Evolutionary conservation across 2,113 vertebrate genomes (phyloP).

Genomic region (Pipra filicauda): DNA sequence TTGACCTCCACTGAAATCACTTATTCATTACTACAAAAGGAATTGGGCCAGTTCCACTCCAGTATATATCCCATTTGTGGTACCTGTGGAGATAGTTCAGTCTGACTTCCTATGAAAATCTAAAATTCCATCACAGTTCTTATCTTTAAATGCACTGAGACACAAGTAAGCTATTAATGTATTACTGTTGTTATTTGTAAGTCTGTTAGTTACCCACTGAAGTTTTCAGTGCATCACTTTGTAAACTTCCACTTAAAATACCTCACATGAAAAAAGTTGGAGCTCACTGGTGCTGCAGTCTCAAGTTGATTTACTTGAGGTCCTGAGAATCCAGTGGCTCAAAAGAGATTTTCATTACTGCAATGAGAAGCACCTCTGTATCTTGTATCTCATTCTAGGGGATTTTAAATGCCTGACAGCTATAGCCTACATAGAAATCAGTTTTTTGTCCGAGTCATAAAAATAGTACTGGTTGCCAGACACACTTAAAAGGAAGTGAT

Average conservation of each 20-base stretch:
- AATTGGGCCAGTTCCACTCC: neutral
- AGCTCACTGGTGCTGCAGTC: neutral
- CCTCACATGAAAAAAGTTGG: neutral
- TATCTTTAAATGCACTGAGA: neutral
- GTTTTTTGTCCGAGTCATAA: conserved; percentile 9
- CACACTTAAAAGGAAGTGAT: conserved; percentile 31
- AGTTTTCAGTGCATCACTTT: neutral
- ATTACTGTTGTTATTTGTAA: neutral
- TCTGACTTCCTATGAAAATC: neutral
- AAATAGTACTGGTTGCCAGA: conserved; percentile 40
- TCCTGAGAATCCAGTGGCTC: neutral
- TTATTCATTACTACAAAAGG: neutral
- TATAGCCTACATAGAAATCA: neutral
- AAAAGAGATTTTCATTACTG: neutral
- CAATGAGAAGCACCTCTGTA: neutral
- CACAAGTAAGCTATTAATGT: neutral
- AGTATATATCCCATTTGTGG: neutral
- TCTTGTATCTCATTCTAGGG: neutral
- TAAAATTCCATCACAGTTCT: neutral
- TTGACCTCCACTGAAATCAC: neutral
- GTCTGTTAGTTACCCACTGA: neutral
- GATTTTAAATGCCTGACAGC: conserved; percentile 34
- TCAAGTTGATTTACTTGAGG: neutral
- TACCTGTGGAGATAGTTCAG: neutral
- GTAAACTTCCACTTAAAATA: neutral